Evolutionary conservation across 1,140 invertebrate genomes (phyloP).

Genomic region (Lycorma delicatula): DNA sequence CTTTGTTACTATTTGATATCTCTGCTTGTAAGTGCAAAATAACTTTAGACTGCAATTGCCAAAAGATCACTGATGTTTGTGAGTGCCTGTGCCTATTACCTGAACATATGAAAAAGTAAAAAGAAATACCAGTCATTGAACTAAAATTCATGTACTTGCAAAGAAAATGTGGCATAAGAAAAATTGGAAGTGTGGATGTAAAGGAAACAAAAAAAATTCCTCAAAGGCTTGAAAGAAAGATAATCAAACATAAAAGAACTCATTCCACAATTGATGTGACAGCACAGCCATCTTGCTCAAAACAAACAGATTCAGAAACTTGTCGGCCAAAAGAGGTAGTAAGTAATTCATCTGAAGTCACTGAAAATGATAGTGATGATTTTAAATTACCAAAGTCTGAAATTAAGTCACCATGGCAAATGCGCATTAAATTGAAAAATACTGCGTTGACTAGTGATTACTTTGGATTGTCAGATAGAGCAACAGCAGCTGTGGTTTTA

Average conservation of each 20-base stretch:
- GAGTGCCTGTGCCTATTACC: neutral
- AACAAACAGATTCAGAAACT: neutral
- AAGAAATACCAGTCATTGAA: conserved; percentile 1
- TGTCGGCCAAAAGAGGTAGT: no score
- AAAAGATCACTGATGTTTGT: neutral
- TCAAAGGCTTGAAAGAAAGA: neutral
- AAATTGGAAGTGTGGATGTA: conserved; percentile 1
- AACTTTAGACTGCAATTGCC: neutral
- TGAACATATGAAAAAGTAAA: conserved; percentile 4
- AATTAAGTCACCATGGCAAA: conserved; percentile 13
- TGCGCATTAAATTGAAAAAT: conserved; percentile 17
- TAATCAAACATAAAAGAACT: neutral
- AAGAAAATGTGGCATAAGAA: neutral
- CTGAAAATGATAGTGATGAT: neutral
- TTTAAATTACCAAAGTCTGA: neutral
- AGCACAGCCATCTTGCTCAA: neutral
- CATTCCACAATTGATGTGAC: neutral
- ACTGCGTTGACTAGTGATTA: conserved; percentile 18
- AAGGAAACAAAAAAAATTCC: neutral
- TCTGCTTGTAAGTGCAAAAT: conserved; percentile 6
- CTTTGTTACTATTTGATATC: conserved; percentile 2
- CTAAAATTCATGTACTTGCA: conserved; percentile 4
- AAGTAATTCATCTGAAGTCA: neutral
- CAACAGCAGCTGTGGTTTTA: conserved; percentile 18
- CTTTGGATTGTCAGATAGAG: conserved; percentile 17